A percentile compares a stretch with the other conserved stretches of the same genome.
These are phyloP conservation scores for Drosophila ambigua DNA, from an alignment of 1,140 invertebrate genomes.

Conservation along the genomic window DNA sequence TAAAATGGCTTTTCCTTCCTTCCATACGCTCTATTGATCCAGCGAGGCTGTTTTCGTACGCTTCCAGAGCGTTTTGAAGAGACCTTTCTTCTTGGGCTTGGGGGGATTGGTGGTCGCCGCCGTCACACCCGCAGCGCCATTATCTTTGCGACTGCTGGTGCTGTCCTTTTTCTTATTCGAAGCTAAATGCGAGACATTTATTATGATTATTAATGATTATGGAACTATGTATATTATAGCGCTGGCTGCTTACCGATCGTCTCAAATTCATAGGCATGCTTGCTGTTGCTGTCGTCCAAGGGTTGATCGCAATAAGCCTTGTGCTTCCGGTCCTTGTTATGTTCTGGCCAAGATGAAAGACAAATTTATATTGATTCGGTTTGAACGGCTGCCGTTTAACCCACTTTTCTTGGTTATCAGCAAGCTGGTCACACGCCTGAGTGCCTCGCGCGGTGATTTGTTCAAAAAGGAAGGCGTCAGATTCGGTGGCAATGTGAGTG, in stretches of 20 bases:
- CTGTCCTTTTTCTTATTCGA: constrained; percentile 84
- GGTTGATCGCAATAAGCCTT: constrained; percentile 72
- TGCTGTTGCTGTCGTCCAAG: constrained; percentile 69
- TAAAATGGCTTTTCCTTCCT: constrained; percentile 1
- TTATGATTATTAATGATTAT: background rate
- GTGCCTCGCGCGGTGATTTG: constrained; percentile 92
- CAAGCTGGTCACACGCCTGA: constrained; percentile 93
- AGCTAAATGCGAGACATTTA: constrained; percentile 84
- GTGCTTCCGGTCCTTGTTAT: constrained; percentile 73
- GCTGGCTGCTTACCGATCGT: constrained; percentile 36
- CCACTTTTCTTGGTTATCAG: constrained; percentile 89
- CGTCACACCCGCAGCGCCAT: constrained; percentile 46
- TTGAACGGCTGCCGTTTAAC: background rate
- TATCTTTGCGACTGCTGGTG: constrained; percentile 50
- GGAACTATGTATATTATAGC: background rate
- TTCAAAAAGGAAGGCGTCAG: constrained; percentile 93
- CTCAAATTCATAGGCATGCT: constrained; percentile 73
- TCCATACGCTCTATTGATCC: constrained; percentile 87
- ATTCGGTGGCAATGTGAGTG: constrained; percentile 92
- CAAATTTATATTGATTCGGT: background rate
- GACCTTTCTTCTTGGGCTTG: constrained; percentile 89
- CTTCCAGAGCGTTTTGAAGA: constrained; percentile 93
- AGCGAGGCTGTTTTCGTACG: constrained; percentile 91
- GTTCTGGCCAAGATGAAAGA: constrained; percentile 34
- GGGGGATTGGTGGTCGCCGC: constrained; percentile 72